These are phyloP conservation scores for Xiphydria camelus DNA, from an alignment of 2,888 invertebrate genomes.

Conservation along the genomic window DNA sequence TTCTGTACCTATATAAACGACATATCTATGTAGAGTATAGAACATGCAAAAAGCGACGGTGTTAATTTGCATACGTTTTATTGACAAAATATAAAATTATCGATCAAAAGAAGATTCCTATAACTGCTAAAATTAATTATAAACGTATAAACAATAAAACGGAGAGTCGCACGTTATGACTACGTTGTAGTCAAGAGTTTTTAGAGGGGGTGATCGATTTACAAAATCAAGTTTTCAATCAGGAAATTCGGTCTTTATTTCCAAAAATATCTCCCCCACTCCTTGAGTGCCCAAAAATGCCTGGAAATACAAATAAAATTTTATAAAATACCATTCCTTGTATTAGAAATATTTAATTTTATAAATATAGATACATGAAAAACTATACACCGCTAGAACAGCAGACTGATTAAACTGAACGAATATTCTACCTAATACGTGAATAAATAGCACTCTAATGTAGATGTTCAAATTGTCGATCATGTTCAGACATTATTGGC, in stretches of 20 bases:
- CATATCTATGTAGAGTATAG: no score
- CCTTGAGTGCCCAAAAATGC: constrained; percentile 53
- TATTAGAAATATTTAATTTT: constrained; percentile 1
- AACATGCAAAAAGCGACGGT: constrained; percentile 22
- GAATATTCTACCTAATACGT: no score
- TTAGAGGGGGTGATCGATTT: constrained; percentile 31
- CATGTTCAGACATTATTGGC: no score
- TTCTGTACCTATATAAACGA: no score
- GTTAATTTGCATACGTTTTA: constrained; percentile 26
- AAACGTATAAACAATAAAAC: constrained; percentile 32
- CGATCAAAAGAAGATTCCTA: constrained; percentile 25
- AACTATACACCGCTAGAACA: no score
- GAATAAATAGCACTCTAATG: no score
- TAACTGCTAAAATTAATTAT: constrained; percentile 29
- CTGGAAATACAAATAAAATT: constrained; percentile 56
- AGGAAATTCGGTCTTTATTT: constrained; percentile 57
- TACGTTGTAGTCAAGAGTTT: neutral
- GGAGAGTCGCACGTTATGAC: no score
- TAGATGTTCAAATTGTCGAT: no score
- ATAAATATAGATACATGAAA: constrained; percentile 13
- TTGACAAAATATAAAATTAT: constrained; percentile 38
- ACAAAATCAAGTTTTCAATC: constrained; percentile 46
- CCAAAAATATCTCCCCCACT: constrained; percentile 52
- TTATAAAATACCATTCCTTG: constrained; percentile 20
- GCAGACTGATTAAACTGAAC: no score